Conservation (phyloP, 1,140 invertebrate species). For the Drosophila nigromelanica region DNA sequence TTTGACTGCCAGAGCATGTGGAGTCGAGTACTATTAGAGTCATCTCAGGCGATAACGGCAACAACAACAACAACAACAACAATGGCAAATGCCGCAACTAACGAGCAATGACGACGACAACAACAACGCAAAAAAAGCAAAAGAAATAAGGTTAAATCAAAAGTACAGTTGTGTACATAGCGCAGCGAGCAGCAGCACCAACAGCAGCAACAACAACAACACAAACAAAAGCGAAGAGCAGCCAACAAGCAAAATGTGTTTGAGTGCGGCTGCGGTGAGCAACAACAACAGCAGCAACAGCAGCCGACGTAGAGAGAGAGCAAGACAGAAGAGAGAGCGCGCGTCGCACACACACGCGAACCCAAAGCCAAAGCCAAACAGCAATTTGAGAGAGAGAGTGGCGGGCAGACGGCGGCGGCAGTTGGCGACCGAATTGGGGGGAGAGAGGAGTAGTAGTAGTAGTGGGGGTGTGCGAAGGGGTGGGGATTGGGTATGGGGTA, state of each 20-base stretch:
- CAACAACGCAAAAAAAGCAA: constrained; percentile 62
- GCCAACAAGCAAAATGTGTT: constrained; percentile 77
- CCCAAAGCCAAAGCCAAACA: constrained; percentile 61
- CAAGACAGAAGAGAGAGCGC: constrained; percentile 70
- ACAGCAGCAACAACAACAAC: constrained; percentile 53
- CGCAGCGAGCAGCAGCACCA: constrained; percentile 70
- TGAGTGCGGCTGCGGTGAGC: constrained; percentile 75
- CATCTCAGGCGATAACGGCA: constrained; percentile 43
- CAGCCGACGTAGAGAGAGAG: constrained; percentile 41
- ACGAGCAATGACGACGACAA: constrained; percentile 35
- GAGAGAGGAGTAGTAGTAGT: constrained; percentile 12
- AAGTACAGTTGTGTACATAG: constrained; percentile 82
- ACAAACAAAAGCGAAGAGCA: constrained; percentile 64
- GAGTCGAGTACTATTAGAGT: constrained; percentile 22
- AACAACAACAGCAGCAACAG: constrained; percentile 39
- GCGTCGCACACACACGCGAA: constrained; percentile 74
- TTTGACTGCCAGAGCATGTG: constrained; percentile 7
- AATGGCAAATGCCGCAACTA: constrained; percentile 17
- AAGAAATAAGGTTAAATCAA: constrained; percentile 83
- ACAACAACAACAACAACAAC: constrained; percentile 24
- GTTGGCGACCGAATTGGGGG: constrained; percentile 44
- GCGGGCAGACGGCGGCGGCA: constrained; percentile 50
- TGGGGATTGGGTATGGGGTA: background rate
- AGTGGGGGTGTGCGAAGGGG: background rate
- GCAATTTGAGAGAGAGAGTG: constrained; percentile 43